Percentiles rank a stretch among this genome's conserved stretches.
Evolutionary conservation across 2,888 invertebrate species (phyloP).

Genomic region (Hipparchia sbordonii): DNA sequence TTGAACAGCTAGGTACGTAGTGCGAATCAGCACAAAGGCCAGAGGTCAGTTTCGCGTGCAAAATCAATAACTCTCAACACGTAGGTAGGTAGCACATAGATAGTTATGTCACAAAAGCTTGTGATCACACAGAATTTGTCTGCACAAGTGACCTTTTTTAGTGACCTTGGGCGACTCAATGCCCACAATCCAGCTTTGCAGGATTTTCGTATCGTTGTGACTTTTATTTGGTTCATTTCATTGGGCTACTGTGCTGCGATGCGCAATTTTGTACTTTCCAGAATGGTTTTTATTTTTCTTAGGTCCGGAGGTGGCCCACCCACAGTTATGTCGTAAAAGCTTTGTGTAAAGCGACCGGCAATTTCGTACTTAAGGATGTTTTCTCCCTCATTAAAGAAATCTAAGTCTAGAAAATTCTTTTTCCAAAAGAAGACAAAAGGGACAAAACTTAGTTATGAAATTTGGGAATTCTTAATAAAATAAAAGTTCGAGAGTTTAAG

Average conservation of each 20-base stretch:
- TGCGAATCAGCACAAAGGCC: slow-evolving; percentile 31
- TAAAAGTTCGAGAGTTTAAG: too few species aligned
- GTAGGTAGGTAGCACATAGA: background rate
- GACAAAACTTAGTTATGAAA: background rate
- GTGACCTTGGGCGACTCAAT: too few species aligned
- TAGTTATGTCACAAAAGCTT: slow-evolving; percentile 8
- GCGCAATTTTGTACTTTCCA: background rate
- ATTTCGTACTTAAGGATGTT: background rate
- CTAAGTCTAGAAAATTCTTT: too few species aligned
- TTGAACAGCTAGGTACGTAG: background rate
- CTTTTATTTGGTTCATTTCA: too few species aligned
- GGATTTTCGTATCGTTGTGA: too few species aligned
- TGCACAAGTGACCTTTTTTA: too few species aligned
- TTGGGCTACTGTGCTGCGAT: background rate
- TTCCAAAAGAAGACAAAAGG: too few species aligned
- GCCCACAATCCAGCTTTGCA: too few species aligned
- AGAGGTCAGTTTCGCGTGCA: slow-evolving; percentile 33
- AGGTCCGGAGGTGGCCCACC: background rate
- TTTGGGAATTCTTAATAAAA: background rate
- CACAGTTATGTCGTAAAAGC: background rate
- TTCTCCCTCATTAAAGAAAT: too few species aligned
- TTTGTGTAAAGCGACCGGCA: background rate
- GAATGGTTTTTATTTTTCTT: background rate
- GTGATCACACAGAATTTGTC: background rate
- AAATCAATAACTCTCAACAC: slow-evolving; percentile 33